Evolutionary conservation across 2,113 vertebrate genomes (phyloP).

Genomic region (Mobula birostris): DNA sequence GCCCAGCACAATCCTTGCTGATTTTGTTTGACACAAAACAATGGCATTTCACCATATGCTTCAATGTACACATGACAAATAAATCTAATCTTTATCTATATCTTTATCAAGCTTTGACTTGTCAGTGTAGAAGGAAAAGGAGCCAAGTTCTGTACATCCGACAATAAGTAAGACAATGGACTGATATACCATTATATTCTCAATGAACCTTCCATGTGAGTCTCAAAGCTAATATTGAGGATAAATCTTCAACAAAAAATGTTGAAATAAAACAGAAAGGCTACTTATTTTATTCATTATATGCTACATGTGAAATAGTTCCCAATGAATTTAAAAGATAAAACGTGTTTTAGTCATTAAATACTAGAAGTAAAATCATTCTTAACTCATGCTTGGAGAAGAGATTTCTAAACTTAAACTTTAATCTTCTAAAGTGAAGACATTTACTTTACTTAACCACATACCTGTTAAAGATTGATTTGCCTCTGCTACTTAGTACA

Average conservation of each 20-base stretch:
- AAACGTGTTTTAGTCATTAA: neutral
- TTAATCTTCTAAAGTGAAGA: neutral
- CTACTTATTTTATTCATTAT: neutral
- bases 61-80: no score
- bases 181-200: neutral
- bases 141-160: no score
- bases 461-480: conserved; percentile 27
- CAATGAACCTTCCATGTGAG: neutral
- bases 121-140: neutral
- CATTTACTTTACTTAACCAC: neutral
- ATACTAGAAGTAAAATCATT: no score
- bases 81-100: no score
- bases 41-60: no score
- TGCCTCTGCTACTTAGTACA: neutral
- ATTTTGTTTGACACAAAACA: no score
- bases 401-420: neutral
- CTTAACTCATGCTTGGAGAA: neutral
- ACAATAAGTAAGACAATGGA: neutral
- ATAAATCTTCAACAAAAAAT: neutral
- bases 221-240: neutral
- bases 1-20: no score
- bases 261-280: neutral
- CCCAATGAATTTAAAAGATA: no score
- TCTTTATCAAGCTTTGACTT: neutral
- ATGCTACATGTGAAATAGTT: no score